phyloP scores from a whole-genome alignment of 2,888 invertebrate species.

The Xestia rhomboidea region DNA sequence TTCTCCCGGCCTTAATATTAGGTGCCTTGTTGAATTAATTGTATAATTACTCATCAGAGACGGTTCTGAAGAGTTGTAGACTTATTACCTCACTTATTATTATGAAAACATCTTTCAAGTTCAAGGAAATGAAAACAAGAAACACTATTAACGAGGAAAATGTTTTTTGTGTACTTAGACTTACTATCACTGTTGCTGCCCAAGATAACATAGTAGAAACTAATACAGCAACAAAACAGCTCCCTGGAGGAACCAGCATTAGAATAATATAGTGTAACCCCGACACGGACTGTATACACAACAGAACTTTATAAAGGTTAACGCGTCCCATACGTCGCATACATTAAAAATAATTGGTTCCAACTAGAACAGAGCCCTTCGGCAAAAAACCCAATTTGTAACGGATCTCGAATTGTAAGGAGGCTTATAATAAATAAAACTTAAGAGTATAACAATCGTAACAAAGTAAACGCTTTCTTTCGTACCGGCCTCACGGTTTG shows the following conservation, averaged over 20 bases:
- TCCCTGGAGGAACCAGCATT: slow-evolving; percentile 58
- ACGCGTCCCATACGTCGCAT: slow-evolving; percentile 69
- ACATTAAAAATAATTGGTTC: slow-evolving; percentile 73
- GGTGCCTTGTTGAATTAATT: slow-evolving; percentile 86
- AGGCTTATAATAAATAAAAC: slow-evolving; percentile 67
- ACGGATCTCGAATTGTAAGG: slow-evolving; percentile 72
- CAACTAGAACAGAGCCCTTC: slow-evolving; percentile 59
- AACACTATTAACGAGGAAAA: slow-evolving; percentile 3
- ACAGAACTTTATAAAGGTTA: slow-evolving; percentile 66
- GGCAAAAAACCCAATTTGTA: slow-evolving; percentile 70
- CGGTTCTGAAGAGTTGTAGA: slow-evolving; percentile 51
- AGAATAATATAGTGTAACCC: slow-evolving; percentile 63
- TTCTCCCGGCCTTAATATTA: slow-evolving; percentile 78
- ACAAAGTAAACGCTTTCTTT: slow-evolving; percentile 78
- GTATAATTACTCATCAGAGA: slow-evolving; percentile 82
- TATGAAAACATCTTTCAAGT: slow-evolving; percentile 40
- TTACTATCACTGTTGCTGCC: slow-evolving; percentile 35
- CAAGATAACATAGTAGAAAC: slow-evolving; percentile 55
- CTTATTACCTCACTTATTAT: slow-evolving; percentile 52
- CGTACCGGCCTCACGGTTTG: slow-evolving; percentile 71
- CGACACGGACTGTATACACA: slow-evolving; percentile 52
- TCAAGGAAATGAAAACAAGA: slow-evolving; percentile 34
- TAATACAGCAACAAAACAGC: slow-evolving; percentile 59
- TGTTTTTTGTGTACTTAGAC: neutral
- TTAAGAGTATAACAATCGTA: slow-evolving; percentile 60